A percentile compares a stretch with the other conserved stretches of the same genome.
These are phyloP conservation scores for Dolomedes plantarius DNA, from an alignment of 2,888 invertebrate species.

Conservation along the genomic window DNA sequence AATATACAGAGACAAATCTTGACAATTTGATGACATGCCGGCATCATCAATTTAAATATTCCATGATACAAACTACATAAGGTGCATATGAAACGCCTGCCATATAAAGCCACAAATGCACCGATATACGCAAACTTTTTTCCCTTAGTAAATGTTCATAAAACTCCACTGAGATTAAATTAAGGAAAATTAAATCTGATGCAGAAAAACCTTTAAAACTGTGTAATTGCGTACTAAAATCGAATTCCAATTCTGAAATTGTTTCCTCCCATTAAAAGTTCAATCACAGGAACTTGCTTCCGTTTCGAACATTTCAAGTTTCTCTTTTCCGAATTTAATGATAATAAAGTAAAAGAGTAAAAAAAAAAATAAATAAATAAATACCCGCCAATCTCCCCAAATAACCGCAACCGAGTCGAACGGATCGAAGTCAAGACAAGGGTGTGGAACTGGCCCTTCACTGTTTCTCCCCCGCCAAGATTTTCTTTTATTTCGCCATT, in stretches of 20 bases:
- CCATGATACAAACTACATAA: too few species aligned
- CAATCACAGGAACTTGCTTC: neutral
- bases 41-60: too few species aligned
- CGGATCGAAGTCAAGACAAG: conserved; percentile 30
- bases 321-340: conserved; percentile 7
- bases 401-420: conserved; percentile 36
- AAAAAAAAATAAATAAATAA: neutral
- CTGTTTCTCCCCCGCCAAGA: neutral
- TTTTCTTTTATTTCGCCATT: conserved; percentile 39
- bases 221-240: neutral
- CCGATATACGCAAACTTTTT: too few species aligned
- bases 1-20: too few species aligned
- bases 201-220: neutral
- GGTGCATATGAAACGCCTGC: too few species aligned
- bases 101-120: too few species aligned
- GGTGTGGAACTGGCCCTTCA: neutral
- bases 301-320: neutral
- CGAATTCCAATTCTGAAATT: neutral
- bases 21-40: too few species aligned
- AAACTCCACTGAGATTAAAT: too few species aligned
- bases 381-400: conserved; percentile 7
- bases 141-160: too few species aligned
- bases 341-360: neutral
- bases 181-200: too few species aligned
- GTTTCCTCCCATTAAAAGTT: conserved; percentile 2